These are phyloP conservation scores for Podarcis raffonei DNA, from an alignment of 2,113 vertebrate species.

Conservation along the genomic window DNA sequence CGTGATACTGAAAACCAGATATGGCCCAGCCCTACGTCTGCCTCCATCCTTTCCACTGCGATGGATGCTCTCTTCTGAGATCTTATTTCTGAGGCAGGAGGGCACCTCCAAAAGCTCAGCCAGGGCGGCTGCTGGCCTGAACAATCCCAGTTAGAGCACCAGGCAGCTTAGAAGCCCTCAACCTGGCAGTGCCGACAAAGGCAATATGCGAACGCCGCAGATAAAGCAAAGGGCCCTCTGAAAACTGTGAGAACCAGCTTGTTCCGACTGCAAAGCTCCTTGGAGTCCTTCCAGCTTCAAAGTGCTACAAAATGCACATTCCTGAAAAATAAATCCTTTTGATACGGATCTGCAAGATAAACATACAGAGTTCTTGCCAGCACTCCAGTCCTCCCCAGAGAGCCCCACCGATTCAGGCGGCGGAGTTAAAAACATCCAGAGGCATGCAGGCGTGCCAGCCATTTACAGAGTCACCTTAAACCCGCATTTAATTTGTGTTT, in stretches of 20 bases:
- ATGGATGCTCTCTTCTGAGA: too few relatives aligned
- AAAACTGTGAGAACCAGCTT: background rate
- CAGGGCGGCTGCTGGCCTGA: background rate
- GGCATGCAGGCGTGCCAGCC: background rate
- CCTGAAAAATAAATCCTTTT: background rate
- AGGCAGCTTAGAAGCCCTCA: background rate
- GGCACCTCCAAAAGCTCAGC: too few relatives aligned
- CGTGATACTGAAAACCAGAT: too few relatives aligned
- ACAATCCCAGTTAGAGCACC: background rate
- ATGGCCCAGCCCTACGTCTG: too few relatives aligned
- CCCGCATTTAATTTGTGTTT: background rate
- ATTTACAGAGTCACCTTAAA: background rate
- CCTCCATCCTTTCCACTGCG: too few relatives aligned
- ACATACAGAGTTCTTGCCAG: conserved; percentile 17
- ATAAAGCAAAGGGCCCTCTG: background rate
- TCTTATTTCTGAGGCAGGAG: too few relatives aligned
- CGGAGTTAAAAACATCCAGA: background rate
- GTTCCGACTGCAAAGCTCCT: background rate
- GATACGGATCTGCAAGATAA: conserved; percentile 3
- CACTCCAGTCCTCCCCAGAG: background rate
- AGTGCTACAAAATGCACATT: conserved; percentile 18
- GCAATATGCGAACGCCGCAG: background rate
- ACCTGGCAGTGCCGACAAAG: background rate
- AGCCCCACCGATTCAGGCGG: background rate
- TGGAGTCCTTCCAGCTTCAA: rapidly evolving